Percentiles rank a stretch among this genome's conserved stretches.
These are phyloP conservation scores for Laticauda colubrina DNA, from an alignment of 2,113 vertebrate species.

Conservation along the genomic window DNA sequence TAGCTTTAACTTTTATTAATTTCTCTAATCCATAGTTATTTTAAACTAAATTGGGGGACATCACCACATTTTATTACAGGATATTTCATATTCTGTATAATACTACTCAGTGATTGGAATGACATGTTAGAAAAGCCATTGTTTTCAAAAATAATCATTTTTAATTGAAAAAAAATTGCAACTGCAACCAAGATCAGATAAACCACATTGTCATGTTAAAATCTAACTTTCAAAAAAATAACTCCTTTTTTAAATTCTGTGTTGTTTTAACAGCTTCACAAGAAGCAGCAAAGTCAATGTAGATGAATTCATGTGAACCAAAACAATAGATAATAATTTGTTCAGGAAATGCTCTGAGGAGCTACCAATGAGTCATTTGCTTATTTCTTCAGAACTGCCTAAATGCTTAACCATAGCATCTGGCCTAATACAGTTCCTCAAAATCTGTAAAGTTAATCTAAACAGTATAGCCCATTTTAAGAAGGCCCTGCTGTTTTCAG, in stretches of 20 bases:
- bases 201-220: not conserved
- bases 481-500: constrained; percentile 49
- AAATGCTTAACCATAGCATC: constrained; percentile 20
- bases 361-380: constrained; percentile 38
- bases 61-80: not conserved
- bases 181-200: not conserved
- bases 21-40: not conserved
- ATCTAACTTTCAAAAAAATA: not conserved
- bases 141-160: not conserved
- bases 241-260: not conserved
- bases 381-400: not conserved
- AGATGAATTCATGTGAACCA: not conserved
- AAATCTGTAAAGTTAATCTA: constrained; percentile 24
- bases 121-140: not conserved
- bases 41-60: not conserved
- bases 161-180: not conserved
- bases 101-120: not conserved
- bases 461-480: constrained; percentile 27
- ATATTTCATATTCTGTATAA: not conserved
- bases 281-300: not conserved
- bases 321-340: constrained; percentile 12
- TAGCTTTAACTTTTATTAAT: not conserved
- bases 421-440: constrained; percentile 12
- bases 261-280: not conserved
- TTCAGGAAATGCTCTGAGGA: not conserved